These are phyloP conservation scores for human (Homo sapiens) DNA, from an alignment of 2,113 vertebrate genomes.

Conservation along the genomic window GRCh38 chr5:156324501-156325000, in stretches of 20 bases:
- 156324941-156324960: not conserved
- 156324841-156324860: not conserved
- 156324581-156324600: not conserved
- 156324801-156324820: not conserved
- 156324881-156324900: not conserved
- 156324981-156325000: not conserved
- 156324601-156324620: not conserved
- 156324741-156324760: not conserved
- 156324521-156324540: not conserved
- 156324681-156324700: not conserved
- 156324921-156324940: not conserved
- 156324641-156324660: too few relatives aligned
- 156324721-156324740: not conserved
- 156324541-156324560: not conserved
- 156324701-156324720: not conserved
- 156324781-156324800: not conserved
- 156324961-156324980: not conserved
- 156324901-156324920: not conserved
- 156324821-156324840: not conserved
- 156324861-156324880: not conserved
- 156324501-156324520: not conserved
- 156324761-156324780: not conserved
- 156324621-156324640: fast-evolving
- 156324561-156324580: not conserved
- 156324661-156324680: not conserved